Conservation (phyloP, 2,888 invertebrate genomes). For the Harpalus rubripes region DNA sequence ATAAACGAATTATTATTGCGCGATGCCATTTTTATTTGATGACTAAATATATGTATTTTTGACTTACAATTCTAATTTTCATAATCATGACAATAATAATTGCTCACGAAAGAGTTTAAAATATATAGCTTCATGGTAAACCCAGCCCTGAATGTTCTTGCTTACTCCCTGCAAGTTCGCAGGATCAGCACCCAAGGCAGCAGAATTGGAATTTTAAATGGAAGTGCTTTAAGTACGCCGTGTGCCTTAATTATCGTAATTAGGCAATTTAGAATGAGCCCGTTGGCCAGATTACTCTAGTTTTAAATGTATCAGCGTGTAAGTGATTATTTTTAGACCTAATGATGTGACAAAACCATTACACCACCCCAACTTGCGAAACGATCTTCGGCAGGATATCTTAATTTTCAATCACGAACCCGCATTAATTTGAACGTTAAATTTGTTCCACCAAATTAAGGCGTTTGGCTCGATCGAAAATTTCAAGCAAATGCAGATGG, state of each 20-base stretch:
- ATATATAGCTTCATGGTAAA: background rate
- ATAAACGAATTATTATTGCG: too few species aligned
- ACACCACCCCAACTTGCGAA: conserved; percentile 35
- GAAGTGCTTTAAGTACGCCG: conserved; percentile 40
- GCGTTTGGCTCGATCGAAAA: background rate
- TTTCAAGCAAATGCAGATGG: background rate
- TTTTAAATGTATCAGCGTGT: conserved; percentile 52
- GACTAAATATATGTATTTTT: too few species aligned
- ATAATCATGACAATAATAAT: background rate
- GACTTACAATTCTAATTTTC: too few species aligned
- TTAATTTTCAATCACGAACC: conserved; percentile 33
- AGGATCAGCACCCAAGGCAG: conserved; percentile 10
- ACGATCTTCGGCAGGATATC: conserved; percentile 12
- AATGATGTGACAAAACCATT: conserved; percentile 53
- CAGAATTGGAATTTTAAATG: conserved; percentile 53
- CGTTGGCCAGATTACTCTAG: conserved; percentile 35
- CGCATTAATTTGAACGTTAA: conserved; percentile 34
- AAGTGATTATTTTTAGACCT: conserved; percentile 41
- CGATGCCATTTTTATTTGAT: too few species aligned
- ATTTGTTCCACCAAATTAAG: conserved; percentile 17
- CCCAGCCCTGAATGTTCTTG: background rate
- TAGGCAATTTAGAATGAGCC: conserved; percentile 34
- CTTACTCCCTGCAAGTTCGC: background rate
- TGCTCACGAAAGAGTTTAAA: background rate
- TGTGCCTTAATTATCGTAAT: conserved; percentile 52